Conservation (phyloP, 2,888 invertebrate genomes). For the Eupsilia transversa region DNA sequence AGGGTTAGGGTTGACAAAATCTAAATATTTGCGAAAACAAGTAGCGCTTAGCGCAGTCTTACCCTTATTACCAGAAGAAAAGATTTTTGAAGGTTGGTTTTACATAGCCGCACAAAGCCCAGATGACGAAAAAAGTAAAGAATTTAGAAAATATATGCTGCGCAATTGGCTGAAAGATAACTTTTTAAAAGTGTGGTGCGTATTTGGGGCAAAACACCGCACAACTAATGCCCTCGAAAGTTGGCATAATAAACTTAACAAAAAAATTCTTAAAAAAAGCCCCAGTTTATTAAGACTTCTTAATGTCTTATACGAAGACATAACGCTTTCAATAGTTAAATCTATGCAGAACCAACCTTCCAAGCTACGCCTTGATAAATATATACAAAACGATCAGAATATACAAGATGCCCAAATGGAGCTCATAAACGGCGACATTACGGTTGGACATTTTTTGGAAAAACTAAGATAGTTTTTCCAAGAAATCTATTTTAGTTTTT, state of each 20-base stretch:
- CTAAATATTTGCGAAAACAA: slow-evolving; percentile 29
- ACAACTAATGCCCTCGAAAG: slow-evolving; percentile 44
- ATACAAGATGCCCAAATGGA: slow-evolving; percentile 39
- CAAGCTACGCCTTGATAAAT: slow-evolving; percentile 34
- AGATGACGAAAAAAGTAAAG: slow-evolving; percentile 37
- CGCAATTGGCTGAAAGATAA: slow-evolving; percentile 41
- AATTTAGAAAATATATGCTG: slow-evolving; percentile 44
- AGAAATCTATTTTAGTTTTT: no score
- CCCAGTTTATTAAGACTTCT: slow-evolving; percentile 36
- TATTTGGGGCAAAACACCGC: slow-evolving; percentile 42
- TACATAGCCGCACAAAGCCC: slow-evolving; percentile 43
- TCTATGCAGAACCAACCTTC: slow-evolving; percentile 38
- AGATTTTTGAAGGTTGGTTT: slow-evolving; percentile 41
- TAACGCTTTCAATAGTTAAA: slow-evolving; percentile 33
- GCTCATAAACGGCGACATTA: slow-evolving; percentile 29
- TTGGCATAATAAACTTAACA: slow-evolving; percentile 46
- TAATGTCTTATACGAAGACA: slow-evolving; percentile 34
- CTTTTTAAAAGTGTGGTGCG: slow-evolving; percentile 41
- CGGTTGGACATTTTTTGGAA: slow-evolving; percentile 31
- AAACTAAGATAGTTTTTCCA: no score
- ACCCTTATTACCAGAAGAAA: slow-evolving; percentile 36
- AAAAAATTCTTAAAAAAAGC: slow-evolving; percentile 33
- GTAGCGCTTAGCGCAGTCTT: slow-evolving; percentile 46
- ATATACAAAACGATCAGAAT: slow-evolving; percentile 35
- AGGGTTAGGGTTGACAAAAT: slow-evolving; percentile 35